These are phyloP conservation scores for Rhagonycha fulva DNA, from an alignment of 2,888 invertebrate genomes.

Conservation along the genomic window DNA sequence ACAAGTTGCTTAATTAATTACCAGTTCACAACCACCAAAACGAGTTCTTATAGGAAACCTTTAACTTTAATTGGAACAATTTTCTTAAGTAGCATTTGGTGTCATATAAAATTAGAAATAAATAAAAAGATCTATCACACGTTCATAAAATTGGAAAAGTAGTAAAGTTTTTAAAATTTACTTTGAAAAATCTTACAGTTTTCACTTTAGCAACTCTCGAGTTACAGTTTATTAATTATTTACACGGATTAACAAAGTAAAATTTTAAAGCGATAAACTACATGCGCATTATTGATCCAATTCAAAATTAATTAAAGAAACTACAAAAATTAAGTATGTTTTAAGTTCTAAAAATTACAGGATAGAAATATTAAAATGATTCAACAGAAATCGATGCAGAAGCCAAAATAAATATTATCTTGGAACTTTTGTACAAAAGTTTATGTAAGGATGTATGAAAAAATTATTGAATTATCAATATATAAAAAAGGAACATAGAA, in stretches of 20 bases:
- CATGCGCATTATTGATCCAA: no score
- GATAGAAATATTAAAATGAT: not conserved
- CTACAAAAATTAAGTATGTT: no score
- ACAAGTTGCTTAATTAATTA: not conserved
- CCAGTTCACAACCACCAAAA: slow-evolving; percentile 1
- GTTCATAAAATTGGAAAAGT: not conserved
- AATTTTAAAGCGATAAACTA: no score
- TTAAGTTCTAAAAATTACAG: not conserved
- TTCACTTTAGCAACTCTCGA: no score
- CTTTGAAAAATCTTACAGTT: not conserved
- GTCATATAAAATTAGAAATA: not conserved
- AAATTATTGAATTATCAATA: not conserved
- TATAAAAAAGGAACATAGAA: not conserved
- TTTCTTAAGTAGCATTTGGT: not conserved
- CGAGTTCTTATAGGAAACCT: not conserved
- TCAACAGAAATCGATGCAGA: not conserved
- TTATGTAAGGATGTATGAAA: not conserved
- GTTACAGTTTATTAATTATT: no score
- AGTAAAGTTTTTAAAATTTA: not conserved
- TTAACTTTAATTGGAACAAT: not conserved
- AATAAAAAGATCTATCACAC: slow-evolving; percentile 1
- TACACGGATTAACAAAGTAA: no score
- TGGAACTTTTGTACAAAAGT: not conserved
- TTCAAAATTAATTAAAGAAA: no score
- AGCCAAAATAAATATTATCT: not conserved